Evolutionary conservation across 2,888 invertebrate genomes (phyloP), one percentile per base, ranked within the genome.

Genomic region (Athalia rosae): DNA sequence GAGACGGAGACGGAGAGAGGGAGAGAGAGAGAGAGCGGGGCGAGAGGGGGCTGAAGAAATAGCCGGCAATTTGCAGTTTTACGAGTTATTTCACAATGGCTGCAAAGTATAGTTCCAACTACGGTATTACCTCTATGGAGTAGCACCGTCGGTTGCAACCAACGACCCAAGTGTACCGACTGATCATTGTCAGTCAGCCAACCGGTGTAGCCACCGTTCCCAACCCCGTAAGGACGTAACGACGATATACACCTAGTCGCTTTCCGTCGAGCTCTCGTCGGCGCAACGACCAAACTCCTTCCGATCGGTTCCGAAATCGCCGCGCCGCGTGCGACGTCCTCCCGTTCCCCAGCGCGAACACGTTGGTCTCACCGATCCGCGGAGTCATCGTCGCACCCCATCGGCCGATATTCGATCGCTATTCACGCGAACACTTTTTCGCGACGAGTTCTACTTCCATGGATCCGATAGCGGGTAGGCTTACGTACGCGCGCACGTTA

Each of bases 11-110:
- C 41, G 4, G 13, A 8, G 7, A 8, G 47, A 3, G 7, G 8
- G 64, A 3, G 64, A 5, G 4, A 50, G 8, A 8, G 50, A 28
- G 9, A 43, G 45, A 43, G 50, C 50, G 85, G 83, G 81, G 86
- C 85, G 28, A 28, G 28, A 28, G 28, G 28, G 28, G 28, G 28
- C 28, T 28, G 28, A 28, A 84, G 87, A 87, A 89, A 89, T 88
- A 87, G 88, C 89, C 86, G 83, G 89, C 89, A 89, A 89, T 89
- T 89, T 89, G 89, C 89, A 87, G 87, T 83, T 89, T 90, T 89
- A 90, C 89, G 89, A 90, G 89, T 89, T 90, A 90, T 89, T 90
- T 88, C 89, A 87, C 89, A 89, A 89, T 89, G 89, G 89, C 89
- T 89, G 88, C 89, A 89, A 89, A 89, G 89, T 89, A 89, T 88